Conservation (phyloP, 2,113 vertebrate species). For the Megaceryle maxima region DNA sequence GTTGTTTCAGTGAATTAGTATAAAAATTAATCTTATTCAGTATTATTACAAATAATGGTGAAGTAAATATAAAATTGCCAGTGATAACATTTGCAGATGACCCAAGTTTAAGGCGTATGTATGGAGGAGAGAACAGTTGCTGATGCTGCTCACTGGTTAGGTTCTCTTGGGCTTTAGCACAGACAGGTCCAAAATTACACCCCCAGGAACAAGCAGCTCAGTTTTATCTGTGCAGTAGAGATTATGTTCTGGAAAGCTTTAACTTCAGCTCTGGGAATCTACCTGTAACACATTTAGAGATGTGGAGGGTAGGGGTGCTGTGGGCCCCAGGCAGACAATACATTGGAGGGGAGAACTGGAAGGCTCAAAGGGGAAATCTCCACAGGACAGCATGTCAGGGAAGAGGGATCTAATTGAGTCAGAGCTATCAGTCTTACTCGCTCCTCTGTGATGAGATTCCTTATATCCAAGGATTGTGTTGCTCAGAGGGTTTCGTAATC, state of each 20-base stretch:
- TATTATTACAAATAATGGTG: background rate
- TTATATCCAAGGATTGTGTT: background rate
- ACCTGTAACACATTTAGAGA: background rate
- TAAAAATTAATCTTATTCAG: background rate
- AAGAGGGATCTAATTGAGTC: background rate
- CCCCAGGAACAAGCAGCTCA: background rate
- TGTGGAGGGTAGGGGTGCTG: background rate
- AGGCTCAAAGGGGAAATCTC: background rate
- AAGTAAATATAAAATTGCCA: background rate
- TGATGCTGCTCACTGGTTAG: background rate
- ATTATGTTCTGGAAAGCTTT: background rate
- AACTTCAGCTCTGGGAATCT: background rate
- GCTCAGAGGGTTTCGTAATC: background rate
- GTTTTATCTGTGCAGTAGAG: background rate
- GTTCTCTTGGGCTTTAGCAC: background rate
- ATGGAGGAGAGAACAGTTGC: background rate
- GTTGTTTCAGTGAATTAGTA: background rate
- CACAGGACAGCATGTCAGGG: fast-evolving
- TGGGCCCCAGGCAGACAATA: background rate
- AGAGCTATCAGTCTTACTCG: background rate
- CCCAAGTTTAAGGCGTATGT: fast-evolving
- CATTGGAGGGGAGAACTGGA: background rate
- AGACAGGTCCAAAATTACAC: background rate
- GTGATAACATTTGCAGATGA: background rate
- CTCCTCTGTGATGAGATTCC: background rate